Conservation (phyloP, 2,113 vertebrate species). For the Corythoichthys haematopterus region DNA sequence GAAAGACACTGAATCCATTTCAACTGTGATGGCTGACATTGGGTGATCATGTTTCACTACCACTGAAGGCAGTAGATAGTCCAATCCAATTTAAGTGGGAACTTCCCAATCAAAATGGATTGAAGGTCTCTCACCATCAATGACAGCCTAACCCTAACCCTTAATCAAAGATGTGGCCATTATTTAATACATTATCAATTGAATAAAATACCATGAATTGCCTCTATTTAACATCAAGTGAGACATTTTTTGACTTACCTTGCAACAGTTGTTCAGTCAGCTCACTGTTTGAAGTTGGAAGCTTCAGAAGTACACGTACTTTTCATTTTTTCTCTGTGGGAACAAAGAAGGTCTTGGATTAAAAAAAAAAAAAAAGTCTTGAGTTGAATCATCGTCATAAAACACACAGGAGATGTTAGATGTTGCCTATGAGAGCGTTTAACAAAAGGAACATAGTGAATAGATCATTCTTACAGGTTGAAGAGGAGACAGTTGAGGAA, state of each 20-base stretch:
- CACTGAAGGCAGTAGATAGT: no score
- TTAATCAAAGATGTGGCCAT: no score
- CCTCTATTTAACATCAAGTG: conserved; percentile 6
- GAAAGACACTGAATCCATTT: no score
- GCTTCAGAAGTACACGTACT: conserved; percentile 46
- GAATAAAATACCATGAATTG: neutral
- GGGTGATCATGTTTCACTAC: no score
- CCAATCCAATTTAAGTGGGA: no score
- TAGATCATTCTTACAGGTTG: conserved; percentile 7
- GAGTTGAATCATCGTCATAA: neutral
- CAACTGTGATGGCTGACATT: no score
- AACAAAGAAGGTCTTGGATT: conserved; percentile 22
- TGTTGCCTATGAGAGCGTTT: neutral
- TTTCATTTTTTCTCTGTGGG: conserved; percentile 43
- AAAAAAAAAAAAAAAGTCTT: conserved; percentile 6
- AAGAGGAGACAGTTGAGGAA: neutral
- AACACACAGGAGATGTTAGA: neutral
- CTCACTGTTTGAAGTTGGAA: conserved; percentile 45
- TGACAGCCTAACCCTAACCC: no score
- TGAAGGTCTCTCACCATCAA: no score
- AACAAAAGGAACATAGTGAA: conserved; percentile 6
- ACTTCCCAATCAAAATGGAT: no score
- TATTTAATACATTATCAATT: neutral
- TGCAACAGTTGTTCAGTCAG: conserved; percentile 48
- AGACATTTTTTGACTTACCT: conserved; percentile 49